Conservation (phyloP, 2,113 vertebrate genomes). For the Pheucticus melanocephalus region DNA sequence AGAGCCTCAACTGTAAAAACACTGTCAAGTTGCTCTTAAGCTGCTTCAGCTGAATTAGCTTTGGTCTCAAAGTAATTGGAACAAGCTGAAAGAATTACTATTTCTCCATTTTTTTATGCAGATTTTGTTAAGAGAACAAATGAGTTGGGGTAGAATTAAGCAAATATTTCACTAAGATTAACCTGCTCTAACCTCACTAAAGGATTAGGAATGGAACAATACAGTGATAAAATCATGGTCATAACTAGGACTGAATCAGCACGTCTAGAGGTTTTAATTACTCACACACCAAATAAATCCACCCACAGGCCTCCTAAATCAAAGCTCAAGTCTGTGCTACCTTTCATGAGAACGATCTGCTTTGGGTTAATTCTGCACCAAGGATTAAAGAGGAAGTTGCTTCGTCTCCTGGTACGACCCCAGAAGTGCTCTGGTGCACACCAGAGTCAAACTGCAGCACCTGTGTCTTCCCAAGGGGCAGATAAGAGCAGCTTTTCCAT, state of each 20-base stretch:
- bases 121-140: conserved; percentile 49
- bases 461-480: not conserved
- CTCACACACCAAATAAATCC: not conserved
- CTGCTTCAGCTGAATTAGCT: conserved; percentile 32
- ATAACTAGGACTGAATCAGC: conserved; percentile 21
- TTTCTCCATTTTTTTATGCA: conserved; percentile 27
- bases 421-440: not conserved
- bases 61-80: conserved; percentile 25
- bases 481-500: not conserved
- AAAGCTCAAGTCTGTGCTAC: not conserved
- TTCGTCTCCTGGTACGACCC: not conserved
- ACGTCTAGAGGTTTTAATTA: conserved; percentile 23
- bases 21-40: not conserved
- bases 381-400: not conserved
- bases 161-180: conserved; percentile 37
- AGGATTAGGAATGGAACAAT: conserved; percentile 20
- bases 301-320: not conserved
- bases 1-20: not conserved
- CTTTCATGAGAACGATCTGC: not conserved
- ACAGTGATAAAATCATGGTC: conserved; percentile 29
- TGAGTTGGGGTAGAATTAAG: conserved; percentile 1
- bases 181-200: not conserved
- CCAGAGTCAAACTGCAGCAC: not conserved
- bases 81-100: conserved; percentile 30
- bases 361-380: not conserved